Conservation (phyloP, 1,140 invertebrate species). For the Olivierus martensii region DNA sequence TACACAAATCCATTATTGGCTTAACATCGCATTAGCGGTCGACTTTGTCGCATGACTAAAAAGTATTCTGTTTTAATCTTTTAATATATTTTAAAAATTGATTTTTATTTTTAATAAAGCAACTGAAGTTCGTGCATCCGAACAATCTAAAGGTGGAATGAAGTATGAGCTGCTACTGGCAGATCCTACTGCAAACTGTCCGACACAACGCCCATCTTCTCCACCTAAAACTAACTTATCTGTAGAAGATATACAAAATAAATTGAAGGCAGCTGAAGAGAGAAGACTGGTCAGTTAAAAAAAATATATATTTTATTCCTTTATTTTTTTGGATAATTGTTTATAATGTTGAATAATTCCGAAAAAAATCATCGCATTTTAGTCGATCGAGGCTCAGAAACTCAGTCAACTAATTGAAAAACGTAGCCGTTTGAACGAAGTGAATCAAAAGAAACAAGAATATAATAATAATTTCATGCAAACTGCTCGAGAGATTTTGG, state of each 20-base stretch:
- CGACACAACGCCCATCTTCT: constrained; percentile 38
- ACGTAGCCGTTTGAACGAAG: constrained; percentile 72
- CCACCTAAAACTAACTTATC: constrained; percentile 43
- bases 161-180: constrained; percentile 87
- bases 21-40: too few species aligned
- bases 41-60: too few species aligned
- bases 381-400: constrained; percentile 70
- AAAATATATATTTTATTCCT: too few species aligned
- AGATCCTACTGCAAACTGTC: constrained; percentile 46
- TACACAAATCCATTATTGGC: too few species aligned
- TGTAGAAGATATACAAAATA: constrained; percentile 73
- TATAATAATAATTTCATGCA: constrained; percentile 63
- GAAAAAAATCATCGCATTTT: constrained; percentile 20
- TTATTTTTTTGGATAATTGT: too few species aligned
- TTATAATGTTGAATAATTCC: too few species aligned
- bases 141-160: constrained; percentile 64
- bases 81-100: not conserved
- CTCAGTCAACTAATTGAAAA: constrained; percentile 64
- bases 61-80: too few species aligned
- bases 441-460: constrained; percentile 75
- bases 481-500: constrained; percentile 23
- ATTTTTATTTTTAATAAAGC: constrained; percentile 3
- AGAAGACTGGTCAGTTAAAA: constrained; percentile 55
- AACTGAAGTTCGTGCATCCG: constrained; percentile 37
- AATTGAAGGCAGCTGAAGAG: constrained; percentile 79